These are phyloP conservation scores for Ictidomys tridecemlineatus DNA, from an alignment of 2,113 vertebrate genomes.

Conservation along the genomic window DNA sequence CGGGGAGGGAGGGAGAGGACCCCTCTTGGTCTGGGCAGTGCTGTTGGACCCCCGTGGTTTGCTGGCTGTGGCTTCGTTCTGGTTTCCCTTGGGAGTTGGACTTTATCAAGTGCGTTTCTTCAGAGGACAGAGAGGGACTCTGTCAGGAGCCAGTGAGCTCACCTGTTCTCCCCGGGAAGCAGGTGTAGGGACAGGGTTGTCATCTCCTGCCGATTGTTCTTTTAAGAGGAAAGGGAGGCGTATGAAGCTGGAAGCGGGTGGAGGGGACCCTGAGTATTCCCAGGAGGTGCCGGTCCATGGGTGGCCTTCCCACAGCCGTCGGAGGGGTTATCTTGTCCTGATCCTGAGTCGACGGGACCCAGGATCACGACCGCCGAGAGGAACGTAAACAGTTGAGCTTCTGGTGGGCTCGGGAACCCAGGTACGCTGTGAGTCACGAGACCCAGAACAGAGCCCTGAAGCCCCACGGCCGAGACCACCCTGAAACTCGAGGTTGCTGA, in stretches of 20 bases:
- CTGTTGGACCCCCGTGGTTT: no score
- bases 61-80: neutral
- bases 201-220: neutral
- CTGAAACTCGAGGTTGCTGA: neutral
- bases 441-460: neutral
- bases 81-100: neutral
- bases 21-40: neutral
- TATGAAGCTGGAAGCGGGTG: neutral
- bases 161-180: neutral
- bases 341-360: neutral
- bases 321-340: neutral
- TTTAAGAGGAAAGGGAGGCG: neutral
- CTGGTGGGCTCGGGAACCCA: neutral
- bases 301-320: neutral
- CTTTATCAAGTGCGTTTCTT: neutral
- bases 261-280: neutral
- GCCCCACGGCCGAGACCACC: neutral
- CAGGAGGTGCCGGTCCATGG: neutral
- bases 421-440: neutral
- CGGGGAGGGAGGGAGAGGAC: neutral
- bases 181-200: neutral
- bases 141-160: neutral
- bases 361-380: neutral
- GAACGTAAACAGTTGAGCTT: neutral
- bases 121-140: neutral